phyloP scores from a whole-genome alignment of 2,113 vertebrate species.

The Oriolus oriolus region DNA sequence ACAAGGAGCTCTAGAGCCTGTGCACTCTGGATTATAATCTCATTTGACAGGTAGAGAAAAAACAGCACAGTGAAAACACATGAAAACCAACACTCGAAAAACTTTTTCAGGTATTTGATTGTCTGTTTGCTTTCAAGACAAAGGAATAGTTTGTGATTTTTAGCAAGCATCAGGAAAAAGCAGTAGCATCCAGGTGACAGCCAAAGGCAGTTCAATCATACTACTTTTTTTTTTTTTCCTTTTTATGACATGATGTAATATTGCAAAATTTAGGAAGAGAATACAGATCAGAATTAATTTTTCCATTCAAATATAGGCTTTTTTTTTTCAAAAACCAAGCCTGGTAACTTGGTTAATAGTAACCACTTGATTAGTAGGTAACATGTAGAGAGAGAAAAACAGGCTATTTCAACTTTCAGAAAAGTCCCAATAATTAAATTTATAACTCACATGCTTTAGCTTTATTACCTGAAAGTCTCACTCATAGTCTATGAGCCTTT shows the following conservation, averaged over 20 bases:
- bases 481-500: too few species aligned
- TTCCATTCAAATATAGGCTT: background rate
- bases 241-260: fast-evolving
- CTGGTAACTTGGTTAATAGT: background rate
- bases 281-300: background rate
- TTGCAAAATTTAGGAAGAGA: background rate
- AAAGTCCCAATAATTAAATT: background rate
- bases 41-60: background rate
- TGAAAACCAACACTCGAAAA: background rate
- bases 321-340: background rate
- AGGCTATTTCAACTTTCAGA: background rate
- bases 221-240: background rate
- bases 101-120: background rate
- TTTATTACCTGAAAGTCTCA: background rate
- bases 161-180: background rate
- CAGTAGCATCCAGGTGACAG: background rate
- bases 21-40: background rate
- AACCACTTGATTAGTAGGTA: background rate
- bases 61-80: background rate
- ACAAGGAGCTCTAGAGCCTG: background rate
- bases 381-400: background rate
- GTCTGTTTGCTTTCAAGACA: background rate
- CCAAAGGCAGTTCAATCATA: background rate
- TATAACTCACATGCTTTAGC: background rate
- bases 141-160: background rate